Base-by-base conservation (phyloP, 2,113 vertebrate species). In the Passer domesticus region DNA sequence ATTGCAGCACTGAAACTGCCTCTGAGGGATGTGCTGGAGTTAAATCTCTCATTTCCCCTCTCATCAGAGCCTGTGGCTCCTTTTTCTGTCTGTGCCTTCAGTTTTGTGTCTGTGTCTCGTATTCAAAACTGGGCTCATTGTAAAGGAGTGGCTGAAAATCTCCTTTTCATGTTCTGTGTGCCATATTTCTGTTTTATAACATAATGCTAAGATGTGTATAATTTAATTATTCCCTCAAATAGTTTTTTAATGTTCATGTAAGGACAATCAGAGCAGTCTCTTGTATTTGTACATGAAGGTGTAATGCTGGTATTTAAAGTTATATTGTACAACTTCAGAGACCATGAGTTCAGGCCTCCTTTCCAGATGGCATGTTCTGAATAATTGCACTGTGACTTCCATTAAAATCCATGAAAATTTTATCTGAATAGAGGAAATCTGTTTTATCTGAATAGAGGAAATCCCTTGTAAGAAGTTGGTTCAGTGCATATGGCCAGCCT, bases 21-120 rank as follows among this genome's bases (percentile, higher is more conserved):
- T 67, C 39, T 78, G 59, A 73, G 25, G 33, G 79, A 7, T 69
- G 35, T 64, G 43, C 43, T 75, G 66, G 21, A 41, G 6, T 85
- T 70, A 11, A 69, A 41, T 30, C 44, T 73, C 47, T 3, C 8
- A 2, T 49, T 62, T 58, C 8, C 63, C 31, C 47, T 80, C 81
- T 18, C 28, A 1, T 13, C 15, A 5, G 43, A 62, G 22, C 62
- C 43, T 8, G 6, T 27, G 31, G 49, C 41, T 84, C n/a, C 44
- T 72, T 52, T 50, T 47, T 76, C 6, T 49, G 24, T 37, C 31
- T 39, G 0, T 64, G 28, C n/a, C n/a, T 72, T 62, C 59, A 68
- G 25, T 52, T 50, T 47, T 76, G 7, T 49, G 24, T 37, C 31
- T 39, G 0, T 64, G 28, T 46, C 72, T 74, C 5, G 0, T 62